Conservation (phyloP, 2,113 vertebrate genomes). For the Callorhinus ursinus region DNA sequence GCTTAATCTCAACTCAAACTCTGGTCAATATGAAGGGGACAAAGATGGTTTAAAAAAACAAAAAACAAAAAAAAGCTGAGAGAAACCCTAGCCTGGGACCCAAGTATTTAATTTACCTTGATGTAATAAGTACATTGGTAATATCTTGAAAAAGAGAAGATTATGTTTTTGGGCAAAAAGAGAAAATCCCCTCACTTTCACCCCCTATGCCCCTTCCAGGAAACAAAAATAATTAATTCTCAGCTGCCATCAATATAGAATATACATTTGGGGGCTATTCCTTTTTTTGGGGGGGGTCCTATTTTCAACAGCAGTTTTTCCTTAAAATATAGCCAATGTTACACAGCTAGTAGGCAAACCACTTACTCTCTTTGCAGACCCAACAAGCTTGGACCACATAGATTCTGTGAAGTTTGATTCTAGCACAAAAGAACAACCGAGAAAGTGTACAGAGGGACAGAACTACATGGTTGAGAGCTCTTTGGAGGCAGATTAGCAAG, state of each 20-base stretch:
- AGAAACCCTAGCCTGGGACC: slow-evolving; percentile 71
- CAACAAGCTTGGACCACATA: background rate
- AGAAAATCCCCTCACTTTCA: background rate
- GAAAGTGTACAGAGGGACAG: background rate
- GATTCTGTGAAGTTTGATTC: background rate
- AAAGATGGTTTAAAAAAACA: slow-evolving; percentile 66
- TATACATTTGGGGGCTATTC: slow-evolving; percentile 34
- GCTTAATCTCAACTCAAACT: slow-evolving; percentile 82
- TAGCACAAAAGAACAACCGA: background rate
- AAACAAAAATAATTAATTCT: slow-evolving; percentile 61
- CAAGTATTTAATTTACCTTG: slow-evolving; percentile 69
- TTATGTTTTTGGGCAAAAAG: slow-evolving; percentile 61
- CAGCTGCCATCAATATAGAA: slow-evolving; percentile 27
- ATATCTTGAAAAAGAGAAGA: slow-evolving; percentile 70
- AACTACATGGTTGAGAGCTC: background rate
- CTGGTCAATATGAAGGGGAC: slow-evolving; percentile 78
- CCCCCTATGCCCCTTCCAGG: background rate
- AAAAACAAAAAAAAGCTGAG: slow-evolving; percentile 53
- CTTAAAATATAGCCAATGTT: background rate
- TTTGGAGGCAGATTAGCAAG: background rate
- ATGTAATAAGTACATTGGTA: slow-evolving; percentile 76
- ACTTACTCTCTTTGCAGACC: background rate
- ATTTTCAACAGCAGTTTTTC: background rate
- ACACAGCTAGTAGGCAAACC: background rate
- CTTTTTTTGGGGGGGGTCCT: background rate